Evolutionary conservation across 2,113 vertebrate species (phyloP), one percentile per base, ranked within the genome.

Genomic region (Morphnarchus princeps): DNA sequence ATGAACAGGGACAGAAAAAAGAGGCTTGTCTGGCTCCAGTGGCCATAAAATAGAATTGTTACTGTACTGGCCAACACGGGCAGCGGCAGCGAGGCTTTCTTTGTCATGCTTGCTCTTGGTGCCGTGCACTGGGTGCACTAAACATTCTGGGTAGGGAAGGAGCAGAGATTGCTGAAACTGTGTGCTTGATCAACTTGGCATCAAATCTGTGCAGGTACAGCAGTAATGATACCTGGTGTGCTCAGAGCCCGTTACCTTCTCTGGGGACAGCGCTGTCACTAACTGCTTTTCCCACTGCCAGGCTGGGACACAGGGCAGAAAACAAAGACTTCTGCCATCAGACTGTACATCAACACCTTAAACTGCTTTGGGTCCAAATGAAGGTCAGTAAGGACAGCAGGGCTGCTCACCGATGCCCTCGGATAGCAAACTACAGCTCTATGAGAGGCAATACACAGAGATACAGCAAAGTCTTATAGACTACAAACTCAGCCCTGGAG

Each of bases 401-500:
- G 55, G 57, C 22, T 38, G n/a, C 50, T 61, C 2, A 6, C n/a
- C 47, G 71, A 67, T 77, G 74, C 47, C 61, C 54, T 88, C 1
- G 1, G 57, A 90, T 4, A 77, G 63, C 80, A 89, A 90, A 76
- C 43, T n/a, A 13, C 52, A 83, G 61, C 81, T 93, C 61, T 82
- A 6, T 3, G 31, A 78, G 81, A 82, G 42, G 72, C 94, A 81
- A 73, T 50, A 73, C 86, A 83, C 82, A 29, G 52, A 83, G 85
- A 67, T 73, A 82, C 10, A 45, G 87, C 71, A 54, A 89, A 89
- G 87, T 91, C 82, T 92, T 45, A 76, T 6, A 95, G 88, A 52
- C 50, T 65, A 90, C 40, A 83, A 72, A 94, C 83, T 82, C 95
- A 89, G 73, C 57, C 93, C 93, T 87, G 74, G 67, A 96, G 80